Evolutionary conservation across 2,113 vertebrate genomes (phyloP), one percentile per base, ranked within the genome.

Genomic region (Forbesichthys agassizii): DNA sequence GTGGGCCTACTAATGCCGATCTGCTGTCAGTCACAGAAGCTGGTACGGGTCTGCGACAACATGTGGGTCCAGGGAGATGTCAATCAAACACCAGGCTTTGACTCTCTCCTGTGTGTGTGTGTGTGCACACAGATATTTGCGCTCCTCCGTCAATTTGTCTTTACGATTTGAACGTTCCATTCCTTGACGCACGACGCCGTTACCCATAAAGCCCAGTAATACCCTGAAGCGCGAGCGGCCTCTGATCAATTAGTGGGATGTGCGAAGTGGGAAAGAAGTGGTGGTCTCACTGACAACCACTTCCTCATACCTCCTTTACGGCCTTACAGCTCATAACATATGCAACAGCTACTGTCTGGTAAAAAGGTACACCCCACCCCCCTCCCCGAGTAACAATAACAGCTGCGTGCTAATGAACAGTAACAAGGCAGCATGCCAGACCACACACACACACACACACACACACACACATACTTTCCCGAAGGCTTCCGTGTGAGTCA

Each of bases 381-480:
- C 13, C 13, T 11, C 54, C 10, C 54, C n/a, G 88, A 83, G 83
- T 63, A 86, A 80, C 80, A 81, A 62, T 57, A 87, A 78, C 88
- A 86, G 79, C 83, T 84, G 79, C n/a, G 76, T 77, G 74, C 65
- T 92, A 89, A 90, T 89, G 68, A 86, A 54, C 61, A 83, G 79
- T 86, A 92, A 92, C 84, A 92, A 90, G 89, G 80, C 60, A 56
- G 64, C 33, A 59, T 78, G 82, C 68, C 76, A 27, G 27, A 27
- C 77, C 70, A 83, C 83, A 66, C n/a, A 16, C 78, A 64, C 64
- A 66, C 42, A 65, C 64, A 54, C 64, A 54, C 64, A 66, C 62
- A 74, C 60, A 63, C 53, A 42, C 33, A 56, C 4, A 33, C 20
- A 16, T 12, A 51, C 68, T 58, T 64, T 27, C 63, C 27, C 2